Percentiles rank a stretch among this genome's conserved stretches.
phyloP scores from a whole-genome alignment of 1,140 invertebrate genomes.

The Leptinotarsa undecemlineata region DNA sequence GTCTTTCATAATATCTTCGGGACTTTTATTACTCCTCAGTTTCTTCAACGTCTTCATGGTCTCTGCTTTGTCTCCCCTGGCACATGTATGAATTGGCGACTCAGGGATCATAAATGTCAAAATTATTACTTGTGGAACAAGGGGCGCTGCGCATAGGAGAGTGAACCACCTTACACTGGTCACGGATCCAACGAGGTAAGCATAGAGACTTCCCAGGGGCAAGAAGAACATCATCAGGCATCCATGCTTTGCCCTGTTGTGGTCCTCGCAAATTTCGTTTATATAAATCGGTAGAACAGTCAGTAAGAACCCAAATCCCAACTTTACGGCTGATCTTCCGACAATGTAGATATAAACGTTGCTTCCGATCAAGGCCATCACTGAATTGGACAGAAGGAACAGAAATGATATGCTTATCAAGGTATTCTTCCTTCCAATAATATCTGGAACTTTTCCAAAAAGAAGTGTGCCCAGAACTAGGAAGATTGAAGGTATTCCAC shows the following conservation, averaged over 20 bases:
- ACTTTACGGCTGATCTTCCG: not conserved
- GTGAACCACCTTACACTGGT: not conserved
- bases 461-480: not conserved
- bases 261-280: conserved; percentile 11
- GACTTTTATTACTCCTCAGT: conserved; percentile 9
- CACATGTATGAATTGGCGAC: not conserved
- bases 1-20: not conserved
- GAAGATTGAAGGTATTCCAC: not conserved
- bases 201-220: conserved; percentile 37
- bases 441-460: conserved; percentile 9
- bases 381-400: not conserved
- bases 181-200: conserved; percentile 64
- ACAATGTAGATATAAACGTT: not conserved
- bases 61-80: not conserved
- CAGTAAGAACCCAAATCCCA: not conserved
- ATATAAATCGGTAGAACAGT: conserved; percentile 10
- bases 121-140: not conserved
- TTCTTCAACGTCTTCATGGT: not conserved
- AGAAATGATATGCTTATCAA: not conserved
- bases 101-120: not conserved
- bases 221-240: conserved; percentile 68
- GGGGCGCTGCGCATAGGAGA: not conserved
- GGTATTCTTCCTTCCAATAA: conserved; percentile 13
- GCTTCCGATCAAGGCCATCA: not conserved
- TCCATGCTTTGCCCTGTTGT: conserved; percentile 32